Base-by-base conservation (phyloP, 2,113 vertebrate genomes). In the Alectura lathami region DNA sequence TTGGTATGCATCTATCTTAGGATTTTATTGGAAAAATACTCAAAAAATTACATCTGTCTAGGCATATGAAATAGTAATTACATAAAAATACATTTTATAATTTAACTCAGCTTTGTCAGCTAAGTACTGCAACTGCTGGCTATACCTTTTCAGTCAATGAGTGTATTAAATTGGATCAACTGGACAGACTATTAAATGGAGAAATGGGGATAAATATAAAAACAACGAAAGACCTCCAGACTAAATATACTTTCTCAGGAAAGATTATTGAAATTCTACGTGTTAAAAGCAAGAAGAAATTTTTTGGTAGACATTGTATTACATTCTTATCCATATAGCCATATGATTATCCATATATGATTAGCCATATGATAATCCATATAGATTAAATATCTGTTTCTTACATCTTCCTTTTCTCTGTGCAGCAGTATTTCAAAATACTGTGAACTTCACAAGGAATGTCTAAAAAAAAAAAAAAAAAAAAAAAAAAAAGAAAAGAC, bases 71-170 rank as follows among this genome's bases (percentile, higher is more conserved):
- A 60, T 88, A 91, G 24, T 86, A 89, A 94, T 86, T 89, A 38
- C 10, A n/a, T 54, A 74, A 51, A 93, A 88, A 69, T 68, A 57
- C 10, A n/a, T 81, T 74, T 93, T 86, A 47, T 67, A 63, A 57
- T 91, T 88, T 73, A 91, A 40, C 32, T 91, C 36, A 64, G 64
- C 56, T 94, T 86, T 83, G 45, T 91, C 75, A 91, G 81, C 74
- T 74, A 75, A 32, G 23, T 70, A 63, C 34, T 77, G 34, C 60
- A 95, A 7, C 0, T 84, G 57, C 78, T 91, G 82, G 47, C 87
- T 91, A 38, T 86, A 45, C 72, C 81, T 51, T 2, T 78, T 88
- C 81, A 85, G 59, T 86, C 80, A 76, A 48, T 53, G 20, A 32
- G 24, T 22, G 15, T 51, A 51, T 56, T 68, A 78, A n/a, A n/a